A percentile compares a stretch with the other conserved stretches of the same genome.
Evolutionary conservation across 2,113 vertebrate genomes (phyloP).

Genomic region (Sisor rabdophorus): DNA sequence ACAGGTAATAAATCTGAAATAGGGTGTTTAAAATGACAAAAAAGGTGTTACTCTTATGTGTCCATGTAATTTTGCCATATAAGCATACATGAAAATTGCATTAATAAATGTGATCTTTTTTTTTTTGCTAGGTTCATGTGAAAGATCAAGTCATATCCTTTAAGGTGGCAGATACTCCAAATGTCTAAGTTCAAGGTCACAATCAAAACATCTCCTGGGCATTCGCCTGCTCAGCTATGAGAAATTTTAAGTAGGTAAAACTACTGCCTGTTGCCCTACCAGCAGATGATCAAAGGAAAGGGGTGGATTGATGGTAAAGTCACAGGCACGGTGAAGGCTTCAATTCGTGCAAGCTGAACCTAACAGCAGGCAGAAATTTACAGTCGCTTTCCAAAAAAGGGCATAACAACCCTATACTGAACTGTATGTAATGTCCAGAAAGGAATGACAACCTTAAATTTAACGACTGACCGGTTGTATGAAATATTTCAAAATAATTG

Average conservation of each 20-base stretch:
- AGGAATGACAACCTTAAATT: neutral
- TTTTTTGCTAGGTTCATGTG: too few species aligned
- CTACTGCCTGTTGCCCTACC: conserved; percentile 62
- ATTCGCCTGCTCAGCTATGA: conserved; percentile 62
- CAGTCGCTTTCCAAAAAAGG: neutral
- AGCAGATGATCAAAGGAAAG: conserved; percentile 19
- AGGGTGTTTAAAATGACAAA: too few species aligned
- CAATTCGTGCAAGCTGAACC: neutral
- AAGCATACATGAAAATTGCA: too few species aligned
- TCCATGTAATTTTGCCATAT: too few species aligned
- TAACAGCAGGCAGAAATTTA: neutral
- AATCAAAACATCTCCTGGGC: conserved; percentile 49
- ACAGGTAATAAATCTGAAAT: too few species aligned
- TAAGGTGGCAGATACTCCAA: too few species aligned
- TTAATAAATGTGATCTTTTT: too few species aligned
- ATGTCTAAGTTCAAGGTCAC: conserved; percentile 66
- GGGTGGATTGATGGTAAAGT: neutral
- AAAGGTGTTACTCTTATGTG: too few species aligned
- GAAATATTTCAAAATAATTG: neutral
- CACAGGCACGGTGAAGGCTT: neutral
- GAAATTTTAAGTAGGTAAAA: conserved; percentile 69
- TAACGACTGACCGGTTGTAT: neutral
- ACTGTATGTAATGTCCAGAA: neutral
- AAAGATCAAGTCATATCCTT: conserved; percentile 14
- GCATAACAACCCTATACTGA: neutral